These are phyloP conservation scores for Clarias macrocephalus DNA, from an alignment of 2,113 vertebrate species.

Conservation along the genomic window DNA sequence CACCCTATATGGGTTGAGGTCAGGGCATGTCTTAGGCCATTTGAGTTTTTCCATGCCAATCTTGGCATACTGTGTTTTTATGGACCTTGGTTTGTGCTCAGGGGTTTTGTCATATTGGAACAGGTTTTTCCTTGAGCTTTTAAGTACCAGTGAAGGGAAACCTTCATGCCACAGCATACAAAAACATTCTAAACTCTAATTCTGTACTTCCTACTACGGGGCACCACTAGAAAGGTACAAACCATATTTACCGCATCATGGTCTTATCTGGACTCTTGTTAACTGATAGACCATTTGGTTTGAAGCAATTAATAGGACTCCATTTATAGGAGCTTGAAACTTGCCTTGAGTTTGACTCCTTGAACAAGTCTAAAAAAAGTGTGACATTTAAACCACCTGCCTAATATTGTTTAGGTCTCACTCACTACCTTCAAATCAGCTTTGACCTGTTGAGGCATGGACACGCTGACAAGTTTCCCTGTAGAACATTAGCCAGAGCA, in stretches of 20 bases:
- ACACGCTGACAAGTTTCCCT: too few species aligned
- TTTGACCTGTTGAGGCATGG: too few species aligned
- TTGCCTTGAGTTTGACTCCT: slow-evolving; percentile 4
- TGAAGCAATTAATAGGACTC: not conserved
- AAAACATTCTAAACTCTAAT: not conserved
- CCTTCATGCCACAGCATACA: not conserved
- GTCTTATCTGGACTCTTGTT: slow-evolving; percentile 14
- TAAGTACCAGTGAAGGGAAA: not conserved
- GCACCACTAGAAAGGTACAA: not conserved
- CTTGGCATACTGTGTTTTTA: not conserved
- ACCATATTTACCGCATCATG: not conserved
- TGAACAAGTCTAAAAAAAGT: not conserved
- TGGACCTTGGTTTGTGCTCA: not conserved
- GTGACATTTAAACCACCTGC: too few species aligned
- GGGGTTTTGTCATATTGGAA: not conserved
- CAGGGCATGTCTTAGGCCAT: not conserved
- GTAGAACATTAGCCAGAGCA: too few species aligned
- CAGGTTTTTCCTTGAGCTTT: not conserved
- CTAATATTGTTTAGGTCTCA: too few species aligned
- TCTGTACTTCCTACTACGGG: not conserved
- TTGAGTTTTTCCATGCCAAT: not conserved
- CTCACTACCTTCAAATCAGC: too few species aligned
- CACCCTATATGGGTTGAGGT: not conserved
- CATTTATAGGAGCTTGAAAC: slow-evolving; percentile 13
- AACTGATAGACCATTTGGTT: not conserved